A percentile compares a stretch with the other conserved stretches of the same genome.
Conservation (phyloP, 2,888 invertebrate species). For the Tigriopus californicus region DNA sequence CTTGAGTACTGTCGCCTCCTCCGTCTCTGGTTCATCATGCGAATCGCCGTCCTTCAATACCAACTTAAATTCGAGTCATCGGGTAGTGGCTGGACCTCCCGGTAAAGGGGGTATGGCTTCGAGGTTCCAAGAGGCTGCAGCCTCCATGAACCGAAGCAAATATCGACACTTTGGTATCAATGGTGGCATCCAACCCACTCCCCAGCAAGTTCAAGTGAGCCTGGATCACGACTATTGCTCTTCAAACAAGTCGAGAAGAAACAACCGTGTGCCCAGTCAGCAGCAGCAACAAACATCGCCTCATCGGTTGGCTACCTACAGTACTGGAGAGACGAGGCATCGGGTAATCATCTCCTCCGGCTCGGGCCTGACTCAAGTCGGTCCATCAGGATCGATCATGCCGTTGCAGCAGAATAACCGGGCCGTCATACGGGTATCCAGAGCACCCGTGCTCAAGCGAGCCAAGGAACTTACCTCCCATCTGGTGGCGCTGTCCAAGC, state of each 20-base stretch:
- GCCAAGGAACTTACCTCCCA: no score
- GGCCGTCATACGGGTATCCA: no score
- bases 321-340: no score
- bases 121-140: conserved; percentile 26
- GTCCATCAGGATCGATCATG: no score
- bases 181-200: neutral
- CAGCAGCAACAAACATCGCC: neutral
- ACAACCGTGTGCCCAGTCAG: neutral
- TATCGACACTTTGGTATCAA: conserved; percentile 25
- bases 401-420: no score
- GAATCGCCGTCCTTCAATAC: neutral
- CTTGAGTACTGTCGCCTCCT: neutral
- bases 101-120: neutral
- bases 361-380: no score
- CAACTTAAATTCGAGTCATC: neutral
- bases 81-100: neutral
- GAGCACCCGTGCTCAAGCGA: no score
- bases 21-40: neutral
- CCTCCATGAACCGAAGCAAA: conserved; percentile 26
- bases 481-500: no score
- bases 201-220: conserved; percentile 21
- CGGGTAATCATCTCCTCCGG: no score
- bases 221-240: conserved; percentile 42
- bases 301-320: no score
- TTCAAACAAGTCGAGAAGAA: neutral